A percentile compares a stretch with the other conserved stretches of the same genome.
Evolutionary conservation across 1,140 invertebrate species (phyloP).

Genomic region (Schlechtendalia chinensis): DNA sequence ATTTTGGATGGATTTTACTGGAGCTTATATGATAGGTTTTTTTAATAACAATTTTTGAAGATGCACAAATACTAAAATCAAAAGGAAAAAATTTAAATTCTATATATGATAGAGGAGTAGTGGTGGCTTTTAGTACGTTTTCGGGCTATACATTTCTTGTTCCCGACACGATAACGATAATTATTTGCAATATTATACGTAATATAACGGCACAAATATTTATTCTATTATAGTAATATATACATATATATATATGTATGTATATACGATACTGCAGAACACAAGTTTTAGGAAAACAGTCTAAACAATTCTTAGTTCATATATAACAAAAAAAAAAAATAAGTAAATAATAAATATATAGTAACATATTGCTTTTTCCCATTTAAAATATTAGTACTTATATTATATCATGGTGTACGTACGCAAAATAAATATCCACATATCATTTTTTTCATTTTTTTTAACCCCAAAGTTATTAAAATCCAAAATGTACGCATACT

Average conservation of each 20-base stretch:
- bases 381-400: not conserved
- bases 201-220: too few species aligned
- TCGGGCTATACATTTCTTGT: too few species aligned
- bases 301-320: not conserved
- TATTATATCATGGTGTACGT: too few species aligned
- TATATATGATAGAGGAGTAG: too few species aligned
- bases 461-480: not conserved
- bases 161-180: too few species aligned
- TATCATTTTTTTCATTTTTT: too few species aligned
- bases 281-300: not conserved
- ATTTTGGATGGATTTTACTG: not conserved
- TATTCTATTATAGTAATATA: not conserved
- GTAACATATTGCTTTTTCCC: slow-evolving; percentile 10
- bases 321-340: not conserved
- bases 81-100: not conserved
- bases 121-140: too few species aligned
- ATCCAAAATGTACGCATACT: not conserved
- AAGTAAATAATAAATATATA: not conserved
- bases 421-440: too few species aligned
- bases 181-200: too few species aligned
- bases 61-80: not conserved
- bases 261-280: not conserved
- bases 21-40: not conserved
- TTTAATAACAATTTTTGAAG: too few species aligned
- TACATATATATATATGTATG: too few species aligned